Conservation (phyloP, 2,888 invertebrate species). For the Helobdella robusta region DNA sequence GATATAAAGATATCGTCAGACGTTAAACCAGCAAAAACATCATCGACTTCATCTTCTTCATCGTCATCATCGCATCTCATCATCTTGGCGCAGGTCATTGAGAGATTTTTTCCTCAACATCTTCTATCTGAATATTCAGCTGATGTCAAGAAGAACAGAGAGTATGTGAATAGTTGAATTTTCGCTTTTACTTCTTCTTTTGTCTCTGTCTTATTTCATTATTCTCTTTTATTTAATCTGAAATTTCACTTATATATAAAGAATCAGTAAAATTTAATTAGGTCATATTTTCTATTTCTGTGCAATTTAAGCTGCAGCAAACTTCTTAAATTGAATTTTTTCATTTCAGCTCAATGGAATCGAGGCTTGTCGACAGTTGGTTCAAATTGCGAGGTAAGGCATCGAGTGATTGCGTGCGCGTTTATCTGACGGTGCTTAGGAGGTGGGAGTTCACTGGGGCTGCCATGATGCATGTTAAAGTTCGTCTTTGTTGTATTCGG, state of each 20-base stretch:
- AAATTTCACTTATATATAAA: too few relatives aligned
- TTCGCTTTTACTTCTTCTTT: too few relatives aligned
- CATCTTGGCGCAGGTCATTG: slow-evolving; percentile 59
- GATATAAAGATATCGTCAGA: slow-evolving; percentile 52
- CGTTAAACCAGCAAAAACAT: slow-evolving; percentile 35
- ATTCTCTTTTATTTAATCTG: too few relatives aligned
- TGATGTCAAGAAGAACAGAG: too few relatives aligned
- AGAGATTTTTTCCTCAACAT: slow-evolving; percentile 82
- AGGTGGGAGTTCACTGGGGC: slow-evolving; percentile 94
- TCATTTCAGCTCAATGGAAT: slow-evolving; percentile 61
- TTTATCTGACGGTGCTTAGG: slow-evolving; percentile 84
- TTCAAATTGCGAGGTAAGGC: slow-evolving; percentile 73
- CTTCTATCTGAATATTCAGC: too few relatives aligned
- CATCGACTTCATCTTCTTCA: slow-evolving; percentile 50
- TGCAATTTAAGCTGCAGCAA: too few relatives aligned
- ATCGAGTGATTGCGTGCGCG: slow-evolving; percentile 78
- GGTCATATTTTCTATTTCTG: too few relatives aligned
- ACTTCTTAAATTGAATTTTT: neutral
- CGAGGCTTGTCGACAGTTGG: slow-evolving; percentile 75
- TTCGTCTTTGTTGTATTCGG: slow-evolving; percentile 43
- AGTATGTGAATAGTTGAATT: too few relatives aligned
- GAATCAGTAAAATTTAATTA: too few relatives aligned
- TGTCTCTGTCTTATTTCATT: too few relatives aligned
- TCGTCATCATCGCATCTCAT: slow-evolving; percentile 14
- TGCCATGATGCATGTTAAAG: slow-evolving; percentile 78